Evolutionary conservation across 2,888 invertebrate species (phyloP).

Genomic region (Sthenelais limicola): DNA sequence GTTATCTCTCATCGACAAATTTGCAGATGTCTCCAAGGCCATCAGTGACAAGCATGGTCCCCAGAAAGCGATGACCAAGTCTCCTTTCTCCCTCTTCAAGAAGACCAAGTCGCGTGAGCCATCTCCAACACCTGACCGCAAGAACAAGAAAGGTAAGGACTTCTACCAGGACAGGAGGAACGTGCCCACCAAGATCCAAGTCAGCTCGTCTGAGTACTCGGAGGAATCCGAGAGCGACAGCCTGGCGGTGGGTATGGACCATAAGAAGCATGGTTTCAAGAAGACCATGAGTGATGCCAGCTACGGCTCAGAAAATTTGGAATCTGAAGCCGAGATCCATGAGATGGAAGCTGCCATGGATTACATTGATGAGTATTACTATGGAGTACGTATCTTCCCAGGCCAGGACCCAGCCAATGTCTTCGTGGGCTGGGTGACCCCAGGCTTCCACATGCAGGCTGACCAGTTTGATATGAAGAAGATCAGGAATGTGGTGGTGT

Average conservation of each 20-base stretch:
- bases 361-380: constrained; percentile 96
- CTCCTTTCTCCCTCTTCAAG: constrained; percentile 83
- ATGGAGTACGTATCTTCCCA: constrained; percentile 87
- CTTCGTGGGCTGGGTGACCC: constrained; percentile 99
- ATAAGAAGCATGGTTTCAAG: constrained; percentile 32
- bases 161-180: constrained; percentile 15
- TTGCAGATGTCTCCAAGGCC: constrained; percentile 52
- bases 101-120: constrained; percentile 77
- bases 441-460: constrained; percentile 81
- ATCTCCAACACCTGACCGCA: constrained; percentile 76
- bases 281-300: constrained; percentile 47
- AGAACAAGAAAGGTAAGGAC: constrained; percentile 79
- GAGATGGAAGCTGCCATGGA: constrained; percentile 70
- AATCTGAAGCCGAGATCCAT: constrained; percentile 52
- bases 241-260: constrained; percentile 39
- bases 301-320: constrained; percentile 53
- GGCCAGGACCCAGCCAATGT: constrained; percentile 96
- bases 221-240: constrained; percentile 55
- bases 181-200: constrained; percentile 21
- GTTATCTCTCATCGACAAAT: constrained; percentile 66
- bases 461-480: constrained; percentile 69
- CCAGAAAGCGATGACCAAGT: constrained; percentile 79
- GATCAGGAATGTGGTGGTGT: constrained; percentile 68
- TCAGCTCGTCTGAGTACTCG: constrained; percentile 51
- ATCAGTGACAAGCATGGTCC: constrained; percentile 45